Percentiles rank a stretch among this genome's conserved stretches.
These are phyloP conservation scores for Myrmecophaga tridactyla DNA, from an alignment of 2,113 vertebrate genomes.

Conservation along the genomic window DNA sequence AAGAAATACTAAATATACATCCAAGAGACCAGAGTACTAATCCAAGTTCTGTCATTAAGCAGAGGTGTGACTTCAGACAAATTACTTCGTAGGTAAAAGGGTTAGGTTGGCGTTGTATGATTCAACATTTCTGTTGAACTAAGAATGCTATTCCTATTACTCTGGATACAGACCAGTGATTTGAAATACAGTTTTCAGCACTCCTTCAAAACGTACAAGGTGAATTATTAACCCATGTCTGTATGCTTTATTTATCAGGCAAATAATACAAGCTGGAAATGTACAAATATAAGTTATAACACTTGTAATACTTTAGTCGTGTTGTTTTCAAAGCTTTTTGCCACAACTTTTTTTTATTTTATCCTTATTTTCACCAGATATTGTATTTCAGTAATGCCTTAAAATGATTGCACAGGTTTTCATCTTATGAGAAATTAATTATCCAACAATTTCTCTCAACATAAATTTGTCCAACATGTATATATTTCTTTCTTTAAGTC, in stretches of 20 bases:
- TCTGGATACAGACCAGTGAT: not conserved
- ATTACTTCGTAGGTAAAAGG: not conserved
- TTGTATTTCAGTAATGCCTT: not conserved
- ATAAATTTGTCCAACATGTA: not conserved
- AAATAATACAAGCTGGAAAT: not conserved
- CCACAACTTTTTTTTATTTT: not conserved
- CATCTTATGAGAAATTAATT: not conserved
- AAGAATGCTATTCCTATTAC: not conserved
- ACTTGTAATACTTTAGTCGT: no score
- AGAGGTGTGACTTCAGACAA: not conserved
- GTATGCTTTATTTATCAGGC: not conserved
- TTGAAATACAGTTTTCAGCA: not conserved
- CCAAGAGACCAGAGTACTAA: not conserved
- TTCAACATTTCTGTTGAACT: slow-evolving; percentile 29
- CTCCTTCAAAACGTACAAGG: not conserved
- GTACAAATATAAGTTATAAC: not conserved
- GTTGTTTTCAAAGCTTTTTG: not conserved
- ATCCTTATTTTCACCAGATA: not conserved
- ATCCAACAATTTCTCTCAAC: not conserved
- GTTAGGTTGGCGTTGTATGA: not conserved
- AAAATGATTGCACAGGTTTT: slow-evolving; percentile 1
- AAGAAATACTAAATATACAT: not conserved
- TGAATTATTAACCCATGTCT: not conserved
- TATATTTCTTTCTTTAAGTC: not conserved
- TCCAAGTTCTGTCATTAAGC: not conserved